A percentile compares a stretch with the other conserved stretches of the same genome.
Evolutionary conservation across 2,113 vertebrate genomes (phyloP).

Genomic region (Coryphaenoides rupestris): DNA sequence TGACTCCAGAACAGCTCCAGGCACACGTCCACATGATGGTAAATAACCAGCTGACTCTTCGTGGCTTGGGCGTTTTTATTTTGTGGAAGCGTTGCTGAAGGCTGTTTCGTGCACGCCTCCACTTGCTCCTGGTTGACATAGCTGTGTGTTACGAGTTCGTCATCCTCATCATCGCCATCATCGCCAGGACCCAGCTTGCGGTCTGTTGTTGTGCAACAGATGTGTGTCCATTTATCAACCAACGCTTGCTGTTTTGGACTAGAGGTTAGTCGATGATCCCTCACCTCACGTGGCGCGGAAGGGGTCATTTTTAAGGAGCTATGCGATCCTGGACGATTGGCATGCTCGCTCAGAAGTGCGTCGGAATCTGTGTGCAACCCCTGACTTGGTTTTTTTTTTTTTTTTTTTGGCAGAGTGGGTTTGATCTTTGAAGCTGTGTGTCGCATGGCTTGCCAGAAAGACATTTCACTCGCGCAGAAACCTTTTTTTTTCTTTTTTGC

Average conservation of each 20-base stretch:
- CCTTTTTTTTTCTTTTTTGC: too few species aligned
- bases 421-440: slow-evolving; percentile 7
- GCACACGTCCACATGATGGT: slow-evolving; percentile 29
- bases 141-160: too few species aligned
- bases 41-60: slow-evolving; percentile 18
- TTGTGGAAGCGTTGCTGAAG: slow-evolving; percentile 50
- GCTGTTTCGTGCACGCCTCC: slow-evolving; percentile 39
- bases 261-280: not conserved
- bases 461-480: slow-evolving; percentile 2
- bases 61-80: slow-evolving; percentile 36
- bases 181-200: slow-evolving; percentile 26
- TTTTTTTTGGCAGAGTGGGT: slow-evolving; percentile 20
- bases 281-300: not conserved
- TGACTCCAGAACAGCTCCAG: slow-evolving; percentile 39
- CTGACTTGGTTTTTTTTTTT: slow-evolving; percentile 8
- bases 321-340: not conserved
- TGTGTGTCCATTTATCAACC: slow-evolving; percentile 3
- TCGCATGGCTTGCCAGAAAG: slow-evolving; percentile 38
- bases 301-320: not conserved
- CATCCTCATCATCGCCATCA: too few species aligned
- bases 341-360: not conserved
- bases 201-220: slow-evolving; percentile 19
- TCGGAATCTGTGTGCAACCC: not conserved
- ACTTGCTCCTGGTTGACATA: slow-evolving; percentile 45
- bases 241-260: too few species aligned